Evolutionary conservation across 2,113 vertebrate species (phyloP).

Genomic region (Notarius lentiginosus): DNA sequence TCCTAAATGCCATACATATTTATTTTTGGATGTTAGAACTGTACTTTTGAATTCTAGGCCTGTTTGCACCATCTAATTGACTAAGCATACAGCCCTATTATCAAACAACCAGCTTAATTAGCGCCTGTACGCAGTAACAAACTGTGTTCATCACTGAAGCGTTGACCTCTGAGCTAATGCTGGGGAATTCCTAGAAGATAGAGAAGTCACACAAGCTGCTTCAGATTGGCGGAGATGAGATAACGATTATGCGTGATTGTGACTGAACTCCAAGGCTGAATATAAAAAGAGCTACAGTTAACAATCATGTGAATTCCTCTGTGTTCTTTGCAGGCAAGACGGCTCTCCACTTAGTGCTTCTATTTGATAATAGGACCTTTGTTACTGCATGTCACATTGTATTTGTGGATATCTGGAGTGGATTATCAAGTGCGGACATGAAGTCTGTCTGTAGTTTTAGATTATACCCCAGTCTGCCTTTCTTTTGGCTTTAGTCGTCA

Average conservation of each 20-base stretch:
- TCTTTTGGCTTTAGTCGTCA: neutral
- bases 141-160: neutral
- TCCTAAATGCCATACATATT: neutral
- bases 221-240: neutral
- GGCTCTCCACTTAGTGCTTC: slow-evolving; percentile 15
- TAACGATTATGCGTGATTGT: neutral
- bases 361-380: slow-evolving; percentile 31
- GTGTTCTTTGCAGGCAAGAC: slow-evolving; percentile 50
- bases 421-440: neutral
- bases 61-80: neutral
- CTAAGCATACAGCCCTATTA: neutral
- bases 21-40: neutral
- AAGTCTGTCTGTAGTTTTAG: neutral
- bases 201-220: slow-evolving; percentile 6
- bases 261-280: slow-evolving; percentile 26
- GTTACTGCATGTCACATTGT: slow-evolving; percentile 24
- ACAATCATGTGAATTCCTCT: slow-evolving; percentile 62
- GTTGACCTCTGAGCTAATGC: neutral
- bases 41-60: neutral
- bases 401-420: neutral
- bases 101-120: neutral
- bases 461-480: neutral
- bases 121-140: neutral
- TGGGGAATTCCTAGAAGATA: neutral
- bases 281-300: slow-evolving; percentile 58